These are phyloP conservation scores for Drosophila erecta DNA, from an alignment of 1,140 invertebrate genomes.

Conservation along the genomic window DNA sequence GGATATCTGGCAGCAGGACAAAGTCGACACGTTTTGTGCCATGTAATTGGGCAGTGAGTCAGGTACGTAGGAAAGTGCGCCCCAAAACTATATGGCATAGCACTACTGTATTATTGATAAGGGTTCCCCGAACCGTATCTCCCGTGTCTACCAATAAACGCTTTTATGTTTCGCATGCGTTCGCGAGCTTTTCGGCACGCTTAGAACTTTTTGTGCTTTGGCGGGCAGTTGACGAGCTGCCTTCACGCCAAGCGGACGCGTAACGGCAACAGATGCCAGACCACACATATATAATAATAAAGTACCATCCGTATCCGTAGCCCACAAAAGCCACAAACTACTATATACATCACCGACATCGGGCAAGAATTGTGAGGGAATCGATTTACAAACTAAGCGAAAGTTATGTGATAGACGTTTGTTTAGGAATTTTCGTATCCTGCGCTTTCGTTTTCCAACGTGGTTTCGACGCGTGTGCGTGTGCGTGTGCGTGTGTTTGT, in stretches of 20 bases:
- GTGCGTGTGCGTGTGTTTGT: slow-evolving; percentile 44
- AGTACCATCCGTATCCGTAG: slow-evolving; percentile 5
- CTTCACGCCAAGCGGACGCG: slow-evolving; percentile 71
- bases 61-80: slow-evolving; percentile 11
- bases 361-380: slow-evolving; percentile 5
- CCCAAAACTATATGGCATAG: slow-evolving; percentile 4
- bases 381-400: slow-evolving; percentile 18
- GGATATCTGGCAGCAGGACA: slow-evolving; percentile 32
- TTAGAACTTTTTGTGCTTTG: slow-evolving; percentile 74
- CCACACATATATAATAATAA: slow-evolving; percentile 19
- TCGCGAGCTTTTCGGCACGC: slow-evolving; percentile 46
- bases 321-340: slow-evolving; percentile 17
- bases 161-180: slow-evolving; percentile 38
- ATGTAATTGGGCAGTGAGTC: slow-evolving; percentile 21
- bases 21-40: slow-evolving; percentile 20
- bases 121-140: background rate
- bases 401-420: slow-evolving; percentile 64
- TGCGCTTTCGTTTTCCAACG: slow-evolving; percentile 16
- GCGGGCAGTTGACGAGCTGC: slow-evolving; percentile 75
- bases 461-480: slow-evolving; percentile 48
- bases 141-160: slow-evolving; percentile 11
- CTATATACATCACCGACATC: slow-evolving; percentile 17
- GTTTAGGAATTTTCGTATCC: slow-evolving; percentile 4
- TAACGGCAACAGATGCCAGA: slow-evolving; percentile 51
- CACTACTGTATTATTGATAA: slow-evolving; percentile 28